Conservation (phyloP, 2,113 vertebrate genomes). For the Pitta sordida region DNA sequence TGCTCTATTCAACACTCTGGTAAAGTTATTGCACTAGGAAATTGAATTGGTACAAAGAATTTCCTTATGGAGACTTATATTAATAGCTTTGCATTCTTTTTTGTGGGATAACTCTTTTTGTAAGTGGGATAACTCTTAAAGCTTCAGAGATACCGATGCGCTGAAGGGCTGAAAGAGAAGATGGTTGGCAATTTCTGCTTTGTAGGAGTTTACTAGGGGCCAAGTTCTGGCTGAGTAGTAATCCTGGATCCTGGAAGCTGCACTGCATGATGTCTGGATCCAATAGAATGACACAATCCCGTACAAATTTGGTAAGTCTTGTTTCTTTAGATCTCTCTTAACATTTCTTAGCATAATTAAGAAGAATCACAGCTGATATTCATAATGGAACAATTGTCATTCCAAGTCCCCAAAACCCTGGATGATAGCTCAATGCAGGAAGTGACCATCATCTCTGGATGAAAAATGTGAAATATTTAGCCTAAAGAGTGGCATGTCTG, state of each 20-base stretch:
- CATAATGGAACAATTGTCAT: neutral
- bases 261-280: neutral
- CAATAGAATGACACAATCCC: neutral
- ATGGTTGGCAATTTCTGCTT: neutral
- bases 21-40: neutral
- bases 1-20: neutral
- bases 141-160: neutral
- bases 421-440: neutral
- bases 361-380: neutral
- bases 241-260: neutral
- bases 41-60: neutral
- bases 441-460: neutral
- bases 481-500: neutral
- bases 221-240: neutral
- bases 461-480: neutral
- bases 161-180: neutral
- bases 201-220: neutral
- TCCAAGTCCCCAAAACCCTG: neutral
- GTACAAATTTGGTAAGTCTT: neutral
- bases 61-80: neutral
- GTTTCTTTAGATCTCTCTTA: neutral
- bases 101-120: neutral
- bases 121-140: neutral
- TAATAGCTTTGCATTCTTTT: neutral
- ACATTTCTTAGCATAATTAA: neutral